Evolutionary conservation across 2,113 vertebrate genomes (phyloP).

Genomic region (Gnathonemus echidnorhynchus): DNA sequence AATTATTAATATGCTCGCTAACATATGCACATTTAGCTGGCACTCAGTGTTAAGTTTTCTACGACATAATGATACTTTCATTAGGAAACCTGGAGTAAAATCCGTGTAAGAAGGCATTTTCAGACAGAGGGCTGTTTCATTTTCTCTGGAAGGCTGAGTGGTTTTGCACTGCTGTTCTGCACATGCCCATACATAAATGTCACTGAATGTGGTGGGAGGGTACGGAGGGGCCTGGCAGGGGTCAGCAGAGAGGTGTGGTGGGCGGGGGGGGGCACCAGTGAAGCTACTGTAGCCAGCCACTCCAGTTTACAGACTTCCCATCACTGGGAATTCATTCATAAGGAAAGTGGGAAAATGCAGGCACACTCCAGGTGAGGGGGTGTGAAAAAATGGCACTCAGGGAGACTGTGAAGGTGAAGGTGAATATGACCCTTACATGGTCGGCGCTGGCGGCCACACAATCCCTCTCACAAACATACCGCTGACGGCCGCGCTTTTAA

Average conservation of each 20-base stretch:
- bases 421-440: not conserved
- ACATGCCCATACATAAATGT: not conserved
- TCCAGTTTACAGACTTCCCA: not conserved
- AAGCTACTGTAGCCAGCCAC: not conserved
- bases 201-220: not conserved
- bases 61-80: not conserved
- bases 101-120: not conserved
- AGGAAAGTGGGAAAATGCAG: not conserved
- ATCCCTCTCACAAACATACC: not conserved
- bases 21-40: not conserved
- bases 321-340: slow-evolving; percentile 6
- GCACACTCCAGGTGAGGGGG: not conserved
- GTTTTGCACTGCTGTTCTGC: too few species aligned
- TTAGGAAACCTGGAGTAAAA: not conserved
- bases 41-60: not conserved
- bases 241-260: not conserved
- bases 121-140: not conserved
- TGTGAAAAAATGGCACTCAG: not conserved
- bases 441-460: not conserved
- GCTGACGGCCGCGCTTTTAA: not conserved
- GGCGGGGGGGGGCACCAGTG: too few species aligned
- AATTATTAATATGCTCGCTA: not conserved
- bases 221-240: not conserved
- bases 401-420: not conserved
- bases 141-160: not conserved